These are phyloP conservation scores for Hetaerina titia DNA, from an alignment of 2,888 invertebrate species.

Conservation along the genomic window DNA sequence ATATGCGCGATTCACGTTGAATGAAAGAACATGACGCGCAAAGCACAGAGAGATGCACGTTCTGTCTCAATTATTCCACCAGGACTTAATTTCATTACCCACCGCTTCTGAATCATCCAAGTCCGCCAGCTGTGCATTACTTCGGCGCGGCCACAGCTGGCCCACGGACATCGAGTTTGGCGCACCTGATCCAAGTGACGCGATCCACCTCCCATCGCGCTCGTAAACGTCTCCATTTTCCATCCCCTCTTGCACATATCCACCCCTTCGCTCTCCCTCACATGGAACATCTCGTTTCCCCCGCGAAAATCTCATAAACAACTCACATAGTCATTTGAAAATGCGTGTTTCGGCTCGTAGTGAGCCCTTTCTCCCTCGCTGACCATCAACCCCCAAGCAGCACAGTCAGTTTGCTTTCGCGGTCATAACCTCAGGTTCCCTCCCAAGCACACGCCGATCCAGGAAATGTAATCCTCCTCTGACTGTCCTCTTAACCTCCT, in stretches of 20 bases:
- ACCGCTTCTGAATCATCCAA: neutral
- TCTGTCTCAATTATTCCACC: neutral
- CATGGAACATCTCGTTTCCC: neutral
- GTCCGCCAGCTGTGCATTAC: neutral
- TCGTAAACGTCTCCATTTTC: slow-evolving; percentile 22
- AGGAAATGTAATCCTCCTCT: too few relatives aligned
- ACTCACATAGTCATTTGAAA: slow-evolving; percentile 6
- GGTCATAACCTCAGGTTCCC: neutral
- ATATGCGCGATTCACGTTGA: neutral
- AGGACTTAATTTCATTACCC: neutral
- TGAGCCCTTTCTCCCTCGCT: neutral
- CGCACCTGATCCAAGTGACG: slow-evolving; percentile 12
- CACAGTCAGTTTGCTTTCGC: neutral
- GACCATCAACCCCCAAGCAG: neutral
- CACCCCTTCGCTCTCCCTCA: neutral
- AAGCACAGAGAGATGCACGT: neutral
- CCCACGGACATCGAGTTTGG: neutral
- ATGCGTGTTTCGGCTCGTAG: neutral
- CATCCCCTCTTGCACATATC: neutral
- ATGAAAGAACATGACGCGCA: neutral
- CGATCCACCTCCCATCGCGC: neutral
- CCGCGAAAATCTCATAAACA: slow-evolving; percentile 6
- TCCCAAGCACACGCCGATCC: too few relatives aligned
- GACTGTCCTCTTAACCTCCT: too few relatives aligned
- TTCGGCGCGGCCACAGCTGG: neutral